Percentiles rank a stretch among this genome's conserved stretches.
Evolutionary conservation across 2,797 vertebrate genomes (phyloP).

Genomic region (Gallinago stenura): DNA sequence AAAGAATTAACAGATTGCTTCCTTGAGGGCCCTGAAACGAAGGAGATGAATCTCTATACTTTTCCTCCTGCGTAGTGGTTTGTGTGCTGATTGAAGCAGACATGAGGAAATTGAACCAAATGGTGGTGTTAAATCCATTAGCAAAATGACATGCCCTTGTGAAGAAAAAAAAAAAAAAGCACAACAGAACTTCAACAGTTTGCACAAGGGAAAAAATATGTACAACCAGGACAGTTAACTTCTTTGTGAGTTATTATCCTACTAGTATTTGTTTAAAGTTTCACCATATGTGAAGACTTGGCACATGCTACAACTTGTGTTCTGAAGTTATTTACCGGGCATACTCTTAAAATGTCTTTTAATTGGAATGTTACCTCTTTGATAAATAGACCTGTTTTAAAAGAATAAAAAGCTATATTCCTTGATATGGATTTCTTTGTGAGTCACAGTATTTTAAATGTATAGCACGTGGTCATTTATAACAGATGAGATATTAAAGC

Average conservation of each 20-base stretch:
- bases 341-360: slow-evolving; percentile 32
- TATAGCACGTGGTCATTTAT: neutral
- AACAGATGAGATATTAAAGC: neutral
- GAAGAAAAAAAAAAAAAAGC: slow-evolving; percentile 37
- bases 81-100: slow-evolving; percentile 71
- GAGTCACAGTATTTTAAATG: neutral
- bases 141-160: slow-evolving; percentile 52
- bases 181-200: slow-evolving; percentile 69
- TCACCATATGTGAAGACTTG: slow-evolving; percentile 68
- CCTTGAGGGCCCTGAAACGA: slow-evolving; percentile 26
- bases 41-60: slow-evolving; percentile 31
- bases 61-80: slow-evolving; percentile 29
- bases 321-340: slow-evolving; percentile 74
- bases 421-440: neutral
- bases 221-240: slow-evolving; percentile 66
- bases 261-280: slow-evolving; percentile 72
- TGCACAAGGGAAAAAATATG: slow-evolving; percentile 58
- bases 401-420: neutral
- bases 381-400: neutral
- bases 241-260: slow-evolving; percentile 64
- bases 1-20: slow-evolving; percentile 49
- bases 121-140: slow-evolving; percentile 81
- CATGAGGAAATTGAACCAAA: slow-evolving; percentile 78
- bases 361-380: neutral
- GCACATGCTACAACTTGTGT: slow-evolving; percentile 26